A percentile compares a stretch with the other conserved stretches of the same genome.
Evolutionary conservation across 1,140 invertebrate species (phyloP).

Genomic region (Musca domestica): DNA sequence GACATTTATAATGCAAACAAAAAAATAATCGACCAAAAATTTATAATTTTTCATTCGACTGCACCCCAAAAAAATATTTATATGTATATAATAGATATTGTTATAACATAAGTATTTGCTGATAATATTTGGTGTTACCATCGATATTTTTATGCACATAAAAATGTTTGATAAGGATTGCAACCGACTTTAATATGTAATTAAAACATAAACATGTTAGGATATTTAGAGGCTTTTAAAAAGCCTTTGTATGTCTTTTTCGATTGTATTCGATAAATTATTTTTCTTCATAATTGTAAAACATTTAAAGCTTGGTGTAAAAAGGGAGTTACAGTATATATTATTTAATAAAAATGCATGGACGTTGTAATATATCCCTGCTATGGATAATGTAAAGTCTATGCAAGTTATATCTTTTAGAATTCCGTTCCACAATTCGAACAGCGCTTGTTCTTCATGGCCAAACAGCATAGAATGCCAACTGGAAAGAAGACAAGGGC

Average conservation of each 20-base stretch:
- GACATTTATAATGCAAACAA: too few species aligned
- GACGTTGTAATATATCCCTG: not conserved
- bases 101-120: too few species aligned
- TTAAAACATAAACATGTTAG: not conserved
- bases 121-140: too few species aligned
- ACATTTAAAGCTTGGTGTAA: slow-evolving; percentile 9
- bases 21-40: too few species aligned
- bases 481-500: slow-evolving; percentile 81
- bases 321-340: too few species aligned
- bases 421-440: slow-evolving; percentile 77
- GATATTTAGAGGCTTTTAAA: slow-evolving; percentile 4
- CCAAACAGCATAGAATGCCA: slow-evolving; percentile 74
- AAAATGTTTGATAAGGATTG: too few species aligned
- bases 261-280: not conserved
- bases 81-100: too few species aligned
- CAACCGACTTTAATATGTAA: not conserved
- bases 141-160: too few species aligned
- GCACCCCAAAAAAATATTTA: too few species aligned
- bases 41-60: too few species aligned
- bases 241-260: not conserved
- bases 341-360: not conserved
- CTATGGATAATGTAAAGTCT: not conserved
- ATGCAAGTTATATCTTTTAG: slow-evolving; percentile 26
- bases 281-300: too few species aligned
- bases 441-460: slow-evolving; percentile 71